Percentiles rank a stretch among this genome's conserved stretches.
phyloP scores from a whole-genome alignment of 2,888 invertebrate species.

The Leptothorax acervorum region DNA sequence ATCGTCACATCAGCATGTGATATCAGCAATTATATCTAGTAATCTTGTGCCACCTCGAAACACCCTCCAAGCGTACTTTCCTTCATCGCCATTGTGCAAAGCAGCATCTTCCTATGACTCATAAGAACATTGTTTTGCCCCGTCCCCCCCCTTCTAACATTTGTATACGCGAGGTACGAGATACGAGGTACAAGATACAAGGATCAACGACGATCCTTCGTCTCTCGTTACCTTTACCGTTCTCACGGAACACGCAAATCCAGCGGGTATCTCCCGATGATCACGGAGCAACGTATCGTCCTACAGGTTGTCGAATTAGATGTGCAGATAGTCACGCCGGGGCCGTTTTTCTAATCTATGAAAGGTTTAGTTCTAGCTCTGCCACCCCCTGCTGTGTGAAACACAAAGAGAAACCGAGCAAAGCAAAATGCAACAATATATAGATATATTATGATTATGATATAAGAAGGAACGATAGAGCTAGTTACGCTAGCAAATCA shows the following conservation, averaged over 20 bases:
- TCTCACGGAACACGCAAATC: neutral
- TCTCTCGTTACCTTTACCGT: constrained; percentile 24
- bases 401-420: constrained; percentile 57
- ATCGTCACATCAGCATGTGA: neutral
- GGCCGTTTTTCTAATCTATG: constrained; percentile 15
- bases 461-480: constrained; percentile 33
- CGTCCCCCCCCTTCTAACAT: constrained; percentile 16
- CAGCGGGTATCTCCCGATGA: neutral
- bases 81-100: constrained; percentile 34
- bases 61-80: constrained; percentile 6
- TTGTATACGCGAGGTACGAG: constrained; percentile 7
- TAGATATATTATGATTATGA: constrained; percentile 16
- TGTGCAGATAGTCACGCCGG: neutral
- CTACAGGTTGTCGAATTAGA: neutral
- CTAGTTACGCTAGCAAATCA: constrained; percentile 33
- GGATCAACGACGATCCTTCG: neutral
- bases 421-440: constrained; percentile 34
- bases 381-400: constrained; percentile 61
- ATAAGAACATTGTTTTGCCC: constrained; percentile 55
- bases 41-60: constrained; percentile 16
- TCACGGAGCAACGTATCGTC: neutral
- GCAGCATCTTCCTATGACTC: constrained; percentile 61
- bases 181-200: neutral
- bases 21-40: constrained; percentile 5
- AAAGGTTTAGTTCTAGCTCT: constrained; percentile 20